Evolutionary conservation across 2,113 vertebrate genomes (phyloP), one percentile per base, ranked within the genome.

Genomic region (Bolborhynchus lineola): DNA sequence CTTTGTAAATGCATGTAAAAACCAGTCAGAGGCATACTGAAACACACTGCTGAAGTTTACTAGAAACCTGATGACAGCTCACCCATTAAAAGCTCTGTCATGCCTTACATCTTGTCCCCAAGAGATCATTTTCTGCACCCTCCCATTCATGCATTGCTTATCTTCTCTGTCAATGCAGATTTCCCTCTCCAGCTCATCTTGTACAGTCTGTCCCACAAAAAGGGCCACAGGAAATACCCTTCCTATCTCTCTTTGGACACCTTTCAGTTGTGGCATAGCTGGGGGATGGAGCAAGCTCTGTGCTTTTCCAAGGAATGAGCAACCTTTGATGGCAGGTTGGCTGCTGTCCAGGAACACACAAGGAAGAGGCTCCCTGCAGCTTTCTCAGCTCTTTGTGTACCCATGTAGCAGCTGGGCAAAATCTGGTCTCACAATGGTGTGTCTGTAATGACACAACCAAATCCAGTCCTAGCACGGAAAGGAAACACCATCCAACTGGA

Each of bases 381-480:
- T 94, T 97, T 95, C 90, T 88, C 83, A 93, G 92, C 83, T 86
- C 83, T 96, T 96, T 96, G 86, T 90, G 91, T 65, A 55, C 65
- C 90, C 60, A 0, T 50, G 82, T 39, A 95, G 96, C 96, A 96
- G 96, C 93, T 95, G 95, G 94, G 92, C 95, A 91, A 94, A 96
- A 96, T 97, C 92, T 97, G 95, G 83, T 69, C 63, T 92, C 78
- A 93, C 92, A 97, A 96, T 96, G 68, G 74, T 87, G 74, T 7
- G 84, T 79, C 94, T 96, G 91, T 95, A 93, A 85, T 29, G 74
- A 95, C 88, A 95, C 86, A 77, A 93, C 79, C 64, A 90, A 94
- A 94, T 60, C 86, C 88, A 93, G 81, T 13, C 88, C 74, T 82
- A 82, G 65, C 9, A 15, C 41, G 83, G 81, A 92, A 82, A 53